Conservation (phyloP, 2,888 invertebrate species). For the Melanophora roralis region DNA sequence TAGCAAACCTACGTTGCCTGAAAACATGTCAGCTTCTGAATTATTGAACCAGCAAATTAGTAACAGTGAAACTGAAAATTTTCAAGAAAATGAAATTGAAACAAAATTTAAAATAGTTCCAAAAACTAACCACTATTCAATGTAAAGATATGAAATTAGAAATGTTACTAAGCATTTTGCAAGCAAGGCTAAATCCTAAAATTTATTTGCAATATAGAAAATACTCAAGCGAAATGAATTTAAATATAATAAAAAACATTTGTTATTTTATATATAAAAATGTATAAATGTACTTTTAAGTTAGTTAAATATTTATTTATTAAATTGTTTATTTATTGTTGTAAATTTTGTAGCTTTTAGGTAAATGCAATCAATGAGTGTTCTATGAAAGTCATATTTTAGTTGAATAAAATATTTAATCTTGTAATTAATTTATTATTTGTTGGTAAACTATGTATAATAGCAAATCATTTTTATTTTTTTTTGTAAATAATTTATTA, state of each 20-base stretch:
- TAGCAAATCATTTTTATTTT: conserved; percentile 44
- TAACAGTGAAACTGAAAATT: not conserved
- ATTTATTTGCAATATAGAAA: not conserved
- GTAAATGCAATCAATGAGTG: conserved; percentile 68
- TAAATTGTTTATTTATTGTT: conserved; percentile 58
- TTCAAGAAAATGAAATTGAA: conserved; percentile 39
- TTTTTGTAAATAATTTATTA: conserved; percentile 56
- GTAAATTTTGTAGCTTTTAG: conserved; percentile 58
- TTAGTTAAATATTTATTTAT: conserved; percentile 56
- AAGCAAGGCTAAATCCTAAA: not conserved
- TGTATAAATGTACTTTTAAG: not conserved
- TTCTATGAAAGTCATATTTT: conserved; percentile 73
- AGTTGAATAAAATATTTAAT: conserved; percentile 43
- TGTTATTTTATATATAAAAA: conserved; percentile 27
- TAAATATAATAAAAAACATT: not conserved
- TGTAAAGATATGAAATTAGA: conserved; percentile 34
- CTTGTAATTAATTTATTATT: conserved; percentile 34
- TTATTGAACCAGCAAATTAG: conserved; percentile 47
- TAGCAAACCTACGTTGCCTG: conserved; percentile 24
- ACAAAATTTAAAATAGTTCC: conserved; percentile 17
- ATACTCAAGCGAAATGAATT: not conserved
- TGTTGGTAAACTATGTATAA: conserved; percentile 55
- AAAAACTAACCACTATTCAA: conserved; percentile 28
- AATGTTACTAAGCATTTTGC: not conserved
- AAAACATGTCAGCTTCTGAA: conserved; percentile 40